Evolutionary conservation across 1,140 invertebrate species (phyloP).

Genomic region (Arctopsyche grandis): DNA sequence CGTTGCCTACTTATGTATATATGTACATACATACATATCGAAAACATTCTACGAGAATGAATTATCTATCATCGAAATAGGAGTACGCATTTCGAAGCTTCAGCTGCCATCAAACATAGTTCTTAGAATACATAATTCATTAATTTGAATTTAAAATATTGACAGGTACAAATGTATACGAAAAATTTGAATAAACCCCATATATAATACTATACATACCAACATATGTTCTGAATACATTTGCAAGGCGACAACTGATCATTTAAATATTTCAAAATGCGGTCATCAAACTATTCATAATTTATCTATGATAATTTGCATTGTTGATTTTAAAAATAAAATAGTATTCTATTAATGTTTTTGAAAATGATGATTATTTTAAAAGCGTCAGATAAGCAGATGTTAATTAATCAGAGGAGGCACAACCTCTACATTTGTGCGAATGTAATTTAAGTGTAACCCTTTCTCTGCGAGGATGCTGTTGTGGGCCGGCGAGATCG

Average conservation of each 20-base stretch:
- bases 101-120: not conserved
- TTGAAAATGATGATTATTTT: not conserved
- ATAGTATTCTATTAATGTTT: not conserved
- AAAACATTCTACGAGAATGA: not conserved
- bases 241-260: not conserved
- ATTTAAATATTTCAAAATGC: not conserved
- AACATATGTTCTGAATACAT: constrained; percentile 15
- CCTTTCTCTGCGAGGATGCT: constrained; percentile 12
- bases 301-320: too few relatives aligned
- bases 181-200: constrained; percentile 19
- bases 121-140: constrained; percentile 12
- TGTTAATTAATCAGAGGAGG: not conserved
- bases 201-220: not conserved
- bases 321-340: too few relatives aligned
- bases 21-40: not conserved
- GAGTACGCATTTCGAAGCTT: not conserved
- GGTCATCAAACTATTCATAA: not conserved
- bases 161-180: constrained; percentile 34
- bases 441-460: constrained; percentile 5
- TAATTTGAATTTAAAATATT: constrained; percentile 44
- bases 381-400: not conserved
- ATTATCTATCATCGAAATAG: constrained; percentile 26
- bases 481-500: constrained; percentile 8
- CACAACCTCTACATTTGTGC: not conserved
- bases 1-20: not conserved